Conservation (phyloP, 1,140 invertebrate species). For the Cyclina sinensis region DNA sequence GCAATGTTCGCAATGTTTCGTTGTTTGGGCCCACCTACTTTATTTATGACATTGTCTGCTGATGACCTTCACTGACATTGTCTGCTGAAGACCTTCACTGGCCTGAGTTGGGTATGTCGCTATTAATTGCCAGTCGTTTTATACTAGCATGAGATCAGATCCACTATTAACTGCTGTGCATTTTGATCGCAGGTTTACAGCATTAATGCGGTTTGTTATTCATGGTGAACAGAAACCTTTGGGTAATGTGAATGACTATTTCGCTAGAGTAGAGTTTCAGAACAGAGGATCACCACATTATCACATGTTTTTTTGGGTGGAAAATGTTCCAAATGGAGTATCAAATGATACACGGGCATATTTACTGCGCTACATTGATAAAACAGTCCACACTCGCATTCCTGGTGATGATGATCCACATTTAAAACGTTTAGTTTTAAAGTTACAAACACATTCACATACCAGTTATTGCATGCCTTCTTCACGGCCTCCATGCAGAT, state of each 20-base stretch:
- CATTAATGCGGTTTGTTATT: conserved; percentile 16
- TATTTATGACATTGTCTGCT: conserved; percentile 57
- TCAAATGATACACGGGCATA: no score
- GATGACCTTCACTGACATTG: conserved; percentile 31
- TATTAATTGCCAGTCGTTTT: neutral
- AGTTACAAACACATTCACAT: conserved; percentile 32
- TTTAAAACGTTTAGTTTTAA: conserved; percentile 14
- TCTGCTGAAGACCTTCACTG: neutral
- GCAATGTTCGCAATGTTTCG: conserved; percentile 14
- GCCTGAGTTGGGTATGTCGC: neutral
- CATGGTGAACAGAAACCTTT: neutral
- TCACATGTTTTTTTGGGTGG: no score
- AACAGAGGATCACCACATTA: no score
- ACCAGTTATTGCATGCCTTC: conserved; percentile 22
- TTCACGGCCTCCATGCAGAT: neutral
- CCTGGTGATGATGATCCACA: no score
- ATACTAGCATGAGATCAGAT: conserved; percentile 4
- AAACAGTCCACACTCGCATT: no score
- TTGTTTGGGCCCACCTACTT: no score
- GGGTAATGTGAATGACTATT: conserved; percentile 31
- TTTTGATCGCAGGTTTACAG: conserved; percentile 29
- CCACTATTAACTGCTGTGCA: conserved; percentile 30
- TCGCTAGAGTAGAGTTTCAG: no score
- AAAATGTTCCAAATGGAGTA: conserved; percentile 14
- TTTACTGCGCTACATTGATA: no score